Conservation (phyloP, 2,113 vertebrate species). For the Abramis brama region DNA sequence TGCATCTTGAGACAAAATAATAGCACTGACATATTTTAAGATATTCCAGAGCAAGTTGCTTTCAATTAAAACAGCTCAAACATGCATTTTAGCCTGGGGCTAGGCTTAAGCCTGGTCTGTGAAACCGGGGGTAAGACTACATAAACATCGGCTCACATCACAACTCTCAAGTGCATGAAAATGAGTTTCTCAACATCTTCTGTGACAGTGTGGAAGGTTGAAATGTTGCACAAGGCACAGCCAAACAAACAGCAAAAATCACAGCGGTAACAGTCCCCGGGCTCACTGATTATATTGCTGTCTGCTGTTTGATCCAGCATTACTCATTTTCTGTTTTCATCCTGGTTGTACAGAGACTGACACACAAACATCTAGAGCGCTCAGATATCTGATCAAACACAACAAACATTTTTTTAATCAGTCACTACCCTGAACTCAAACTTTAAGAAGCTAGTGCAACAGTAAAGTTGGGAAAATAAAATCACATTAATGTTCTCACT, state of each 20-base stretch:
- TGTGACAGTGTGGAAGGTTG: not conserved
- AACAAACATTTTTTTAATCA: slow-evolving; percentile 13
- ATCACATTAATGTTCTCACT: not conserved
- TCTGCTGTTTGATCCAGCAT: not conserved
- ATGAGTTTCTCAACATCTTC: not conserved
- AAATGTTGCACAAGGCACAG: slow-evolving; percentile 1
- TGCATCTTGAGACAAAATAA: too few relatives aligned
- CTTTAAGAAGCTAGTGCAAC: not conserved
- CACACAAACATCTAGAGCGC: not conserved
- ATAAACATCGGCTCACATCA: not conserved
- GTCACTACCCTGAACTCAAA: not conserved
- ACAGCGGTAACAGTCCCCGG: not conserved
- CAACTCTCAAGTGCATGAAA: not conserved
- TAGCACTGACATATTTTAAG: too few relatives aligned
- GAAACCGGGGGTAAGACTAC: not conserved
- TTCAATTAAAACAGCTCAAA: too few relatives aligned
- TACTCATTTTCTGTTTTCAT: slow-evolving; percentile 6
- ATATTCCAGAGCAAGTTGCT: too few relatives aligned
- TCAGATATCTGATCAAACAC: slow-evolving; percentile 15
- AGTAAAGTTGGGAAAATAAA: not conserved
- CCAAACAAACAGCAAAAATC: not conserved
- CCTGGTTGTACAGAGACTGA: not conserved
- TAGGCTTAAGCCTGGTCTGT: too few relatives aligned
- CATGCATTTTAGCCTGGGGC: too few relatives aligned
- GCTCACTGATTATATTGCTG: slow-evolving; percentile 28